Conservation (phyloP, 64 coral and sea anemone species). For the Acropora yongei region DNA sequence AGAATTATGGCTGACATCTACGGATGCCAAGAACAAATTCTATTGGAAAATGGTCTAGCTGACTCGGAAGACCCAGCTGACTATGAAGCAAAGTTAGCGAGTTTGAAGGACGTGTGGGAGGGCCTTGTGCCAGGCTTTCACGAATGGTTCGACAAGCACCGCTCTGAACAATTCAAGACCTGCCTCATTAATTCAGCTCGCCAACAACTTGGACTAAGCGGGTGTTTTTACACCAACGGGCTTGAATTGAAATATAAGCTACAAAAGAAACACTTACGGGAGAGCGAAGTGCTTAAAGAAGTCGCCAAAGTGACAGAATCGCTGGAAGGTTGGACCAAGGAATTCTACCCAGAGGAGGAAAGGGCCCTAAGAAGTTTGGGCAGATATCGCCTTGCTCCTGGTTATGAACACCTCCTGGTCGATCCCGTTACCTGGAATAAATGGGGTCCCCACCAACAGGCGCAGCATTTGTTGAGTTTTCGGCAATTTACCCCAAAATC, state of each 20-base stretch:
- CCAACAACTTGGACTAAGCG: conserved; percentile 28
- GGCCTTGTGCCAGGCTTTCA: conserved; percentile 46
- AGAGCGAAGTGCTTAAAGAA: conserved; percentile 28
- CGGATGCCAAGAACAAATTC: conserved; percentile 28
- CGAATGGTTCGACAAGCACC: conserved; percentile 42
- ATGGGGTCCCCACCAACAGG: conserved; percentile 28
- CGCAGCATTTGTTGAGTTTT: not conserved
- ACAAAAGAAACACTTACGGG: conserved; percentile 17
- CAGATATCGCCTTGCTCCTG: conserved; percentile 4
- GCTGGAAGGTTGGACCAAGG: conserved; percentile 20
- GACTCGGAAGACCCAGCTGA: conserved; percentile 58
- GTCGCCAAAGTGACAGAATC: conserved; percentile 29
- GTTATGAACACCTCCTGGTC: conserved; percentile 4
- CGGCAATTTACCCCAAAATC: conserved; percentile 39
- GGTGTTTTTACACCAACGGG: conserved; percentile 50
- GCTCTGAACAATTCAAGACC: conserved; percentile 12
- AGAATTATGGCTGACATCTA: conserved; percentile 55
- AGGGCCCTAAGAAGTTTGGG: conserved; percentile 5
- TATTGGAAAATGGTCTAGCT: conserved; percentile 42
- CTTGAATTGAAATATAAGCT: conserved; percentile 60
- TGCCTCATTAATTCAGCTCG: conserved; percentile 36
- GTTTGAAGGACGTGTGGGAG: conserved; percentile 29
- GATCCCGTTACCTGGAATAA: conserved; percentile 21
- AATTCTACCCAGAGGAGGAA: conserved; percentile 25
- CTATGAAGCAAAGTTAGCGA: conserved; percentile 43